phyloP scores from a whole-genome alignment of 2,113 vertebrate genomes.

The Gymnobelideus leadbeateri region DNA sequence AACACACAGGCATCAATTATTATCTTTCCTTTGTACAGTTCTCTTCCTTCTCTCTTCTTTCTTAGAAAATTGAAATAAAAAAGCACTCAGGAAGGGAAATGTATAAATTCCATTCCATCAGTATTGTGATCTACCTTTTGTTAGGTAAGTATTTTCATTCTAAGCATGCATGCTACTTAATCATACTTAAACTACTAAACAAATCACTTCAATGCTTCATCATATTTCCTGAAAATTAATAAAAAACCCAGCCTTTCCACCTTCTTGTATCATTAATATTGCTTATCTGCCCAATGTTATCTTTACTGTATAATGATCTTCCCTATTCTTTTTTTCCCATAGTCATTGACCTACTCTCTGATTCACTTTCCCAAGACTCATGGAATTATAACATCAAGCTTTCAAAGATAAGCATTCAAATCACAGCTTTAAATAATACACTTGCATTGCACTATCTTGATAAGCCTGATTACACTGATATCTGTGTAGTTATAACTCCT shows the following conservation, averaged over 20 bases:
- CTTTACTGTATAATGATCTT: not conserved
- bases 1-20: not conserved
- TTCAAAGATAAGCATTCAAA: slow-evolving; percentile 11
- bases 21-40: not conserved
- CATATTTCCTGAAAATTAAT: slow-evolving; percentile 29
- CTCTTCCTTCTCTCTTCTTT: not conserved
- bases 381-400: slow-evolving; percentile 29
- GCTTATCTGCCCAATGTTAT: not conserved
- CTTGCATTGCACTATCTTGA: not conserved
- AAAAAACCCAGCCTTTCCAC: slow-evolving; percentile 14
- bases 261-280: slow-evolving; percentile 20
- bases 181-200: not conserved
- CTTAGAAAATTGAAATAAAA: not conserved
- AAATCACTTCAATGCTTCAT: not conserved
- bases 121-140: not conserved
- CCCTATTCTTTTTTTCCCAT: slow-evolving; percentile 8
- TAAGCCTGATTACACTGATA: slow-evolving; percentile 1
- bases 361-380: not conserved
- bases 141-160: not conserved
- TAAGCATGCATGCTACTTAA: not conserved
- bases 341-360: slow-evolving; percentile 15
- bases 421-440: slow-evolving; percentile 10
- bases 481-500: slow-evolving; percentile 10
- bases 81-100: not conserved
- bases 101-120: too few species aligned